Conservation (phyloP, 2,888 invertebrate species). For the Lasioglossum zephyrum region DNA sequence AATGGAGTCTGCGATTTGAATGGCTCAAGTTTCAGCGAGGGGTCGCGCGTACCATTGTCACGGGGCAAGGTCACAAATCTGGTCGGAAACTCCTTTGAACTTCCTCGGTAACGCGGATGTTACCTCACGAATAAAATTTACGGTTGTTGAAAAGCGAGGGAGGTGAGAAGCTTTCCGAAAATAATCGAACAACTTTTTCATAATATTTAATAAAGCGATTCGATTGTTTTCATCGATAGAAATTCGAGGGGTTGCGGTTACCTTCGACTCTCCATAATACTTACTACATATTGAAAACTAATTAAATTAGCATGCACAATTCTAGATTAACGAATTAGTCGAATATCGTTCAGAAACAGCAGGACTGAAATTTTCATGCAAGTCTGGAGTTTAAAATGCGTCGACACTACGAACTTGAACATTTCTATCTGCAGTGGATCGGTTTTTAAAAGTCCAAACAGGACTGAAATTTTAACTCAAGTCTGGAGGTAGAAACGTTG, state of each 20-base stretch:
- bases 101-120: constrained; percentile 71
- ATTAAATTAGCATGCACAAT: background rate
- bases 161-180: constrained; percentile 49
- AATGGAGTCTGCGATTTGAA: constrained; percentile 84
- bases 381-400: no score
- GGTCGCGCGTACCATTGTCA: constrained; percentile 79
- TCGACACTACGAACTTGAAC: no score
- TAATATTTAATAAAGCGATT: background rate
- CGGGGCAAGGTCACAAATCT: constrained; percentile 83
- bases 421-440: no score
- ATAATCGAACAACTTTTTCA: constrained; percentile 18
- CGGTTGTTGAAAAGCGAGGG: constrained; percentile 63
- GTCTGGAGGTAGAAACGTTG: background rate
- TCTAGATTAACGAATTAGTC: background rate
- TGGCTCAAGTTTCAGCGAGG: constrained; percentile 79
- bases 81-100: constrained; percentile 80
- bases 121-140: constrained; percentile 65
- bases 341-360: background rate
- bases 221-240: background rate
- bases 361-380: no score
- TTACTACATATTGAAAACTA: background rate
- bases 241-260: background rate
- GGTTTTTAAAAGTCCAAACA: no score
- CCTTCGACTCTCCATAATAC: background rate
- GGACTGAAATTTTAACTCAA: background rate